These are phyloP conservation scores for Tenebrio molitor DNA, from an alignment of 1,140 invertebrate genomes.

Conservation along the genomic window DNA sequence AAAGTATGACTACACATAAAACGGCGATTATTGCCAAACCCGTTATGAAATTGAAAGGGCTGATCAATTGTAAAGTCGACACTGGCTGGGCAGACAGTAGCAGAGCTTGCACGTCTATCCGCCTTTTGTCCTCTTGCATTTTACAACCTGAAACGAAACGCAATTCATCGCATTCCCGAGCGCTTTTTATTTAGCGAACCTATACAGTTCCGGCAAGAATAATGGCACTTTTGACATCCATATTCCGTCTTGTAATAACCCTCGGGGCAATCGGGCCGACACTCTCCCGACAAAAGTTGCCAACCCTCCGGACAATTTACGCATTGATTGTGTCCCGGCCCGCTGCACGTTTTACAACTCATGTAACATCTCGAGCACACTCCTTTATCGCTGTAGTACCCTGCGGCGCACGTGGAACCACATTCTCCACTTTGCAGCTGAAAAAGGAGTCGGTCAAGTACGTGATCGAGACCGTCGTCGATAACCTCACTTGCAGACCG, in stretches of 20 bases:
- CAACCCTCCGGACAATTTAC: conserved; percentile 83
- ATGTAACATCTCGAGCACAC: conserved; percentile 86
- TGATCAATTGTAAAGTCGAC: conserved; percentile 67
- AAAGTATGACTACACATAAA: conserved; percentile 75
- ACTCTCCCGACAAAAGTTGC: conserved; percentile 84
- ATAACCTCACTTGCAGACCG: conserved; percentile 74
- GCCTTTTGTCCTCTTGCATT: conserved; percentile 65
- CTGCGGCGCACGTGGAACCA: conserved; percentile 79
- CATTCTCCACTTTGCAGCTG: conserved; percentile 83
- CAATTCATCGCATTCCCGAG: too few species aligned
- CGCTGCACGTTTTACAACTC: conserved; percentile 86
- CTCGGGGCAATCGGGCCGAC: conserved; percentile 86
- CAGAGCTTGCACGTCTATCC: conserved; percentile 64
- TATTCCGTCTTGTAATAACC: conserved; percentile 84
- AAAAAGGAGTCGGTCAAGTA: conserved; percentile 47
- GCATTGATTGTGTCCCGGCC: conserved; percentile 84
- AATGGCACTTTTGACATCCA: conserved; percentile 87
- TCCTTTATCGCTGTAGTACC: conserved; percentile 87
- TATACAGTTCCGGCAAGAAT: conserved; percentile 85
- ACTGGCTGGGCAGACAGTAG: conserved; percentile 64
- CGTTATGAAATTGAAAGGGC: conserved; percentile 73
- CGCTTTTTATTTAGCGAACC: conserved; percentile 73
- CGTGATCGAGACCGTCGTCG: too few species aligned
- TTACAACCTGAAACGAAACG: conserved; percentile 61
- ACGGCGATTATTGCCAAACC: conserved; percentile 76